Conservation (phyloP, 1,140 invertebrate species). For the Bombus picipes region DNA sequence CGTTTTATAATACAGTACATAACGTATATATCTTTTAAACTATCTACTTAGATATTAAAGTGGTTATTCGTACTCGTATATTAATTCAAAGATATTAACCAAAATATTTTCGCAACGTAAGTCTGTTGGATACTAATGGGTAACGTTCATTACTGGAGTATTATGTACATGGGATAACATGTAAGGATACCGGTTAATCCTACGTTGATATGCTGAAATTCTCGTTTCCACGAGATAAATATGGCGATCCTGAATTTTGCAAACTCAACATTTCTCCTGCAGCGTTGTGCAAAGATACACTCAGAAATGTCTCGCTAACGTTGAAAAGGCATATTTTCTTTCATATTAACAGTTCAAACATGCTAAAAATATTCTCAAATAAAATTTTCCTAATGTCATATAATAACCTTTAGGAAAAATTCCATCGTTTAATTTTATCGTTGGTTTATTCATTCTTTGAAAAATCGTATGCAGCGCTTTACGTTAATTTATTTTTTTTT, state of each 20-base stretch:
- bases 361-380: neutral
- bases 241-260: slow-evolving; percentile 2
- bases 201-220: neutral
- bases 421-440: neutral
- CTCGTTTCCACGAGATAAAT: neutral
- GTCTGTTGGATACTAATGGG: neutral
- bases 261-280: neutral
- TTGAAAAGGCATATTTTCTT: neutral
- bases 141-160: neutral
- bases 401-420: neutral
- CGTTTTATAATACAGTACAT: neutral
- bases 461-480: neutral
- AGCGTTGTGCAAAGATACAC: neutral
- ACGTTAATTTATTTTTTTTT: neutral
- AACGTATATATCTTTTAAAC: neutral
- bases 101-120: neutral
- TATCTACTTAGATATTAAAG: neutral
- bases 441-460: neutral
- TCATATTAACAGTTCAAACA: neutral
- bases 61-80: neutral
- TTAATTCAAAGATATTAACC: neutral
- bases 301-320: neutral
- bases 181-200: neutral
- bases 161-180: neutral
- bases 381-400: neutral